Evolutionary conservation across 2,888 invertebrate species (phyloP).

Genomic region (Amiota communis): DNA sequence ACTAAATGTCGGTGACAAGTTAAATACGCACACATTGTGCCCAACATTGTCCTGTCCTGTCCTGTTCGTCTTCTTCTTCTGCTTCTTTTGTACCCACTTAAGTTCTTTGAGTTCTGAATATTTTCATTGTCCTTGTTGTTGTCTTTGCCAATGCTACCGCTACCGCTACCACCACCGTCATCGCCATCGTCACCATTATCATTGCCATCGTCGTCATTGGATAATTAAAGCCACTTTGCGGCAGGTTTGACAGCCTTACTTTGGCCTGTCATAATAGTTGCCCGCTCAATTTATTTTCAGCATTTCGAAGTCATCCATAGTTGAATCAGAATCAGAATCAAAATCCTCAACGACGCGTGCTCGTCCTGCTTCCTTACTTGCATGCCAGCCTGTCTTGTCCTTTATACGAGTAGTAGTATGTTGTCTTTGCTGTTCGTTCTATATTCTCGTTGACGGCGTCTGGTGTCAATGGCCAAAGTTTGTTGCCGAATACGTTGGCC

Average conservation of each 20-base stretch:
- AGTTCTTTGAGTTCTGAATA: too few relatives aligned
- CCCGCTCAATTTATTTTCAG: constrained; percentile 32
- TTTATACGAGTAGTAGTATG: too few relatives aligned
- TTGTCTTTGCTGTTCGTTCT: constrained; percentile 24
- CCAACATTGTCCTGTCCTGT: not conserved
- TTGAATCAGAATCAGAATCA: not conserved
- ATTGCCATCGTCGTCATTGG: constrained; percentile 58
- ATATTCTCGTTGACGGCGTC: constrained; percentile 30
- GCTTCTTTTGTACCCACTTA: too few relatives aligned
- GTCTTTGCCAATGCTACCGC: not conserved
- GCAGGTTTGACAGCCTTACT: constrained; percentile 63
- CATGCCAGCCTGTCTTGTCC: too few relatives aligned
- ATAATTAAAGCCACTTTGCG: constrained; percentile 65
- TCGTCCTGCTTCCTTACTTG: too few relatives aligned
- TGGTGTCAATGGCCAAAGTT: constrained; percentile 41
- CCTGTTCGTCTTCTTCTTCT: not conserved
- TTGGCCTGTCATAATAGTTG: constrained; percentile 51
- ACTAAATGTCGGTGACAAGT: constrained; percentile 56
- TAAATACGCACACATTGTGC: constrained; percentile 42
- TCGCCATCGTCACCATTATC: too few relatives aligned
- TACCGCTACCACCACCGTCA: too few relatives aligned
- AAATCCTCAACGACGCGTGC: too few relatives aligned
- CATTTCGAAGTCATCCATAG: constrained; percentile 32
- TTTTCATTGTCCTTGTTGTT: not conserved
- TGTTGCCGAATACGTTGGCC: constrained; percentile 24